phyloP scores from a whole-genome alignment of 2,888 invertebrate genomes.

The Drosophila melanosoma region DNA sequence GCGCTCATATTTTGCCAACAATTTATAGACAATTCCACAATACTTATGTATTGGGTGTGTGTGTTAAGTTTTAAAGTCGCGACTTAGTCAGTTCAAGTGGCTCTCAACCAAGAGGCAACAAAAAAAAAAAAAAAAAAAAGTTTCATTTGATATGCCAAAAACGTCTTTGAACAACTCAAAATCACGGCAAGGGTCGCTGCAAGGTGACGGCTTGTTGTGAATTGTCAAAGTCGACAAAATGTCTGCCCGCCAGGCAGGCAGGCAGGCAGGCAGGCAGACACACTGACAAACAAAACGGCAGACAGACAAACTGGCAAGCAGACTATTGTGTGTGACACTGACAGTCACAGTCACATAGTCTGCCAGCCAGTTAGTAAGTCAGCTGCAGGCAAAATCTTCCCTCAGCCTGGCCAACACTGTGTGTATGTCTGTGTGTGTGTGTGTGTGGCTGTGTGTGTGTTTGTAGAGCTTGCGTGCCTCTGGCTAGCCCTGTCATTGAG shows the following conservation, averaged over 20 bases:
- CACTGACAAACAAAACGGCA: neutral
- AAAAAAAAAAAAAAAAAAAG: constrained; percentile 13
- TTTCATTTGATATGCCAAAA: constrained; percentile 69
- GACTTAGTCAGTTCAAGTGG: constrained; percentile 58
- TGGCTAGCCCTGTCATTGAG: constrained; percentile 63
- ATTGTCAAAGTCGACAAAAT: constrained; percentile 67
- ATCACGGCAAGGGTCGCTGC: constrained; percentile 41
- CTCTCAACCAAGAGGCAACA: constrained; percentile 18
- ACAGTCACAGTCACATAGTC: constrained; percentile 31
- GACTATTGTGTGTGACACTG: constrained; percentile 18
- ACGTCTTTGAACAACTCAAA: constrained; percentile 54
- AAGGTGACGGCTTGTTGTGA: constrained; percentile 22
- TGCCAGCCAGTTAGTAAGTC: constrained; percentile 53
- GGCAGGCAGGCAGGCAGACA: constrained; percentile 8
- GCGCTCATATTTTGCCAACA: constrained; percentile 60
- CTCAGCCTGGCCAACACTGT: constrained; percentile 6
- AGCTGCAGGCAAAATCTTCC: constrained; percentile 60
- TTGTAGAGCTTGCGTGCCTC: constrained; percentile 51
- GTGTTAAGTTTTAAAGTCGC: constrained; percentile 47
- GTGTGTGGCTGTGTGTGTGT: constrained; percentile 38
- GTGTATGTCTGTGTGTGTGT: constrained; percentile 13
- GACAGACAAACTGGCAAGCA: constrained; percentile 17
- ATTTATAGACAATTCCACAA: constrained; percentile 57
- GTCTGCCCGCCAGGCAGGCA: constrained; percentile 28
- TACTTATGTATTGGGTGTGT: constrained; percentile 27